A percentile compares a stretch with the other conserved stretches of the same genome.
phyloP scores from a whole-genome alignment of 2,888 invertebrate species.

The Clanis bilineata region DNA sequence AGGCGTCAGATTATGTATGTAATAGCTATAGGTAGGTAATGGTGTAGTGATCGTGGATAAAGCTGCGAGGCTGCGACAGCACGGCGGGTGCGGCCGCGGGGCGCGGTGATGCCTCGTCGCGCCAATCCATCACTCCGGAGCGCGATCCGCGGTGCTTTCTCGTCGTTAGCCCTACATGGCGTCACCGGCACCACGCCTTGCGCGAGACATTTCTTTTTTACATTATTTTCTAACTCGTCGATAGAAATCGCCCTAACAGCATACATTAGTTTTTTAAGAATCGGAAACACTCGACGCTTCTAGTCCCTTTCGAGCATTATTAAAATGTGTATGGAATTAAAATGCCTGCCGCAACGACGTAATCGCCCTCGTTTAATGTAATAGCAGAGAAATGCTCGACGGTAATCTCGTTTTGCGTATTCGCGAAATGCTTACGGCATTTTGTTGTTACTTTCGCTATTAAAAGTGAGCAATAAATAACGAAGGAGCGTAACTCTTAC shows the following conservation, averaged over 20 bases:
- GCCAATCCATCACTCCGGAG: conserved; percentile 73
- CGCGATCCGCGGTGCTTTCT: conserved; percentile 77
- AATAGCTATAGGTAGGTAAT: not conserved
- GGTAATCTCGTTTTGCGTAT: conserved; percentile 66
- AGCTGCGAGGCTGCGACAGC: not conserved
- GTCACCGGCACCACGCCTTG: conserved; percentile 72
- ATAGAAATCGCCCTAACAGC: conserved; percentile 76
- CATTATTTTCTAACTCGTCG: conserved; percentile 78
- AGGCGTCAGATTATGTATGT: too few relatives aligned
- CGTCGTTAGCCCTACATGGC: conserved; percentile 81
- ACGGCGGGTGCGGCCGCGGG: conserved; percentile 18
- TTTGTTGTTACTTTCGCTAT: conserved; percentile 56
- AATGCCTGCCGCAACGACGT: conserved; percentile 66
- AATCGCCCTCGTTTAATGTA: conserved; percentile 70
- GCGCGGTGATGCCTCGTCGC: conserved; percentile 30
- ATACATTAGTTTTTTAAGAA: conserved; percentile 71
- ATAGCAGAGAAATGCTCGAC: conserved; percentile 64
- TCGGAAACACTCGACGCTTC: conserved; percentile 64
- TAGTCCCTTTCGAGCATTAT: conserved; percentile 59
- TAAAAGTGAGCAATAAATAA: conserved; percentile 62
- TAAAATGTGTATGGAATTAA: conserved; percentile 68
- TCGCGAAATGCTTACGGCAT: conserved; percentile 66
- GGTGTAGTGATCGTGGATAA: not conserved
- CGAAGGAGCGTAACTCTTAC: conserved; percentile 42
- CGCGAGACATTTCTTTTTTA: conserved; percentile 76